Evolutionary conservation across 2,113 vertebrate genomes (phyloP), one percentile per base, ranked within the genome.

Genomic region (Chunga burmeisteri): DNA sequence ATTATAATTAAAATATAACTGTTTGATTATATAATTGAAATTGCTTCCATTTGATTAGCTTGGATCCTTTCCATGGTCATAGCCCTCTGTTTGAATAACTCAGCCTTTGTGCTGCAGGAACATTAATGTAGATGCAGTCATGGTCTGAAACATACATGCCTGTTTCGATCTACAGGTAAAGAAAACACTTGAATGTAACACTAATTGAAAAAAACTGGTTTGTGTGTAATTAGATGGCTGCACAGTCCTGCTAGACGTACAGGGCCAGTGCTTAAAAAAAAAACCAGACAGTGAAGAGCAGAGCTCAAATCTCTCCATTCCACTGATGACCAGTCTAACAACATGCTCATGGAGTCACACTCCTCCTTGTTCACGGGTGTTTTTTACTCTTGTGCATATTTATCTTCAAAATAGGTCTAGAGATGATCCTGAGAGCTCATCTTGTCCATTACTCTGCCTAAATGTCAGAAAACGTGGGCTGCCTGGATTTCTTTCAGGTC

Each of bases 11-110:
- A 96, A 96, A 96, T 96, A 90, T 81, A 95, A 86, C 89, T 90
- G 87, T 96, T 96, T 97, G 91, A 95, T 96, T 97, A 95, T 90
- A 88, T 94, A 96, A 97, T 93, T 97, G 93, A 94, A 97, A 94
- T 93, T 92, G 86, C 63, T 91, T 90, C 81, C 81, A 44, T 91
- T 95, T 94, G 78, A 96, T 96, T 94, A 95, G 89, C 59, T 90
- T 94, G 95, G 93, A 91, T 91, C 71, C n/a, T 80, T 95, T 97
- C 89, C 94, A 86, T 7, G 21, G 42, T 50, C 84, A 66, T 93
- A 62, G 8, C 34, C 70, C 66, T 87, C 38, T 42, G 94, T 91
- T 80, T 88, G 14, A 94, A 80, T 81, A 87, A 47, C 66, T 92
- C 77, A 77, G 49, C 49, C 25, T 93, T 86, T 95, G 71, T 85